These are phyloP conservation scores for Eudiplozoon nipponicum DNA, from an alignment of 2,888 invertebrate genomes.

Conservation along the genomic window DNA sequence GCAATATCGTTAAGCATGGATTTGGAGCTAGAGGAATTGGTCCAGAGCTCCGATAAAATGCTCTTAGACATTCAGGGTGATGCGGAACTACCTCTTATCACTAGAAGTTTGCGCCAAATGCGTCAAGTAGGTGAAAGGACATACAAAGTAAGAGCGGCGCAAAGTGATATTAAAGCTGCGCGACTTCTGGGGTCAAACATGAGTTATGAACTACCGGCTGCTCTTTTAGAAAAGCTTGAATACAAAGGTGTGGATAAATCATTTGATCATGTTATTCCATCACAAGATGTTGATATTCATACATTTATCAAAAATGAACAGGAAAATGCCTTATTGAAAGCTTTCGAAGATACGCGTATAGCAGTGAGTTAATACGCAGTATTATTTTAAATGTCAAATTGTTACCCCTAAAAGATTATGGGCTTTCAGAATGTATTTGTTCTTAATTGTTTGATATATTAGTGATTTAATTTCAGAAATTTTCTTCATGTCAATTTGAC, in stretches of 20 bases:
- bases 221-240: constrained; percentile 58
- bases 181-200: constrained; percentile 48
- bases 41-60: constrained; percentile 62
- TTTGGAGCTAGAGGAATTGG: constrained; percentile 47
- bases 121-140: constrained; percentile 42
- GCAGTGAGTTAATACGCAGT: no score
- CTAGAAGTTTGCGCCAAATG: constrained; percentile 58
- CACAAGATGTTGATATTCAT: constrained; percentile 57
- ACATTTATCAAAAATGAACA: constrained; percentile 59
- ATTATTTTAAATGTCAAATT: no score
- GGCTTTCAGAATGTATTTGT: no score
- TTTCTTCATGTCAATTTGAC: no score
- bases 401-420: no score
- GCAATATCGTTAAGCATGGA: no score
- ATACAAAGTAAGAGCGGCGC: constrained; percentile 48
- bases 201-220: constrained; percentile 58
- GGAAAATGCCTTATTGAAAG: constrained; percentile 73
- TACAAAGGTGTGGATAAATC: constrained; percentile 32
- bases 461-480: no score
- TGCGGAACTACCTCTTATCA: constrained; percentile 38
- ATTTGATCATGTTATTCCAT: constrained; percentile 52
- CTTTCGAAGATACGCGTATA: no score
- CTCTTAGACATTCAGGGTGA: constrained; percentile 49
- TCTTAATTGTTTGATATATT: no score
- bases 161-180: constrained; percentile 32